Evolutionary conservation across 1,140 invertebrate genomes (phyloP), one percentile per base, ranked within the genome.

Genomic region (Calosoma granatense): DNA sequence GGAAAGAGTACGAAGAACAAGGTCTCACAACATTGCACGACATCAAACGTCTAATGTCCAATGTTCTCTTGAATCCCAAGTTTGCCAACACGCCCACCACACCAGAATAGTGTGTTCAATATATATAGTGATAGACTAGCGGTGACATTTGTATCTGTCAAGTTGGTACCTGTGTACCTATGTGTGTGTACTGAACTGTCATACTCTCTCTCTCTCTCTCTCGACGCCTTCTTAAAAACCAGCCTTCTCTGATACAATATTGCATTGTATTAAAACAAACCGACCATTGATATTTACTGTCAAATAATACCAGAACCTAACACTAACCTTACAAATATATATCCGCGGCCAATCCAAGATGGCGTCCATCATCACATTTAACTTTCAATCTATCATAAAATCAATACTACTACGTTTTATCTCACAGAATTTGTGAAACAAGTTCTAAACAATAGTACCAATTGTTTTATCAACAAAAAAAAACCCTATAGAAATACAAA

Each of bases 1-100:
- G 93, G 93, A 91, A 92, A 66, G 86, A 92, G 61, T 81, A 79
- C 58, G 78, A 88, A 69, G 85, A 87, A 61, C 81, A 84, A 61
- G 84, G 84, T 41, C 80, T 85, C 59, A 81, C 81, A 54, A 86
- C 85, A 1, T 63, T 86, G 60, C 79, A 80, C 23, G 85, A 87
- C 61, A 81, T 87, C 19, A 77, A 80, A 62, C 74, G 71, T 55
- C 60, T 79, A 59, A 78, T 78, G 59, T 63, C 54, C 21, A 69
- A 63, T 23, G 51, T 63, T 57, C 53, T 62, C 21, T 58, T 64
- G 59, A 53, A 57, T 26, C 57, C 62, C 9, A 61, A 56, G 47
- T 58, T 65, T 62, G 58, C 63, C 43, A 41, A 56, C 43, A 65
- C 61, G 54, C 22, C 59, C 20, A 59, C 41, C 4, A 47, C 41